Percentiles rank a stretch among this genome's conserved stretches.
Evolutionary conservation across 2,113 vertebrate species (phyloP).

Genomic region (Dicrurus megarhynchus): DNA sequence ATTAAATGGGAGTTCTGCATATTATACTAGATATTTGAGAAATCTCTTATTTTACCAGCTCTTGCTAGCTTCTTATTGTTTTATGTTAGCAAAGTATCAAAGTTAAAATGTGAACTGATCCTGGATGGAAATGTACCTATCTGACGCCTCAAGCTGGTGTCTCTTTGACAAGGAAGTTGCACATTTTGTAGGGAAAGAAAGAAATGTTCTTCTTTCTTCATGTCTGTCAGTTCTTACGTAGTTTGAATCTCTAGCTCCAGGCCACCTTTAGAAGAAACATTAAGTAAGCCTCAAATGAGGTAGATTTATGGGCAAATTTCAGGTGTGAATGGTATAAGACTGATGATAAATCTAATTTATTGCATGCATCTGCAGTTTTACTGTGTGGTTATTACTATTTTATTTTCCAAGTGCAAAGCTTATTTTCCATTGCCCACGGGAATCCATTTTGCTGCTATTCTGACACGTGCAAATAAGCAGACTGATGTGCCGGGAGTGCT

Average conservation of each 20-base stretch:
- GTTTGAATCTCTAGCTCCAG: background rate
- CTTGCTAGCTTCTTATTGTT: background rate
- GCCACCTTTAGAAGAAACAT: background rate
- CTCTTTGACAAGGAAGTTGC: background rate
- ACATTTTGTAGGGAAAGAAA: background rate
- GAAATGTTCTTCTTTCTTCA: background rate
- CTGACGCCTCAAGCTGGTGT: background rate
- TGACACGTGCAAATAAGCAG: background rate
- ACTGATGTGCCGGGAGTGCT: background rate
- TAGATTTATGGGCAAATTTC: constrained; percentile 27
- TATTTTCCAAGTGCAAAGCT: constrained; percentile 16
- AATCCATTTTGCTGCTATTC: constrained; percentile 21
- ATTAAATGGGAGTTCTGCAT: background rate
- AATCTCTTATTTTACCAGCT: background rate
- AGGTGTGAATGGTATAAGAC: background rate
- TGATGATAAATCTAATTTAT: constrained; percentile 20
- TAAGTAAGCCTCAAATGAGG: constrained; percentile 16
- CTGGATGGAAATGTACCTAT: background rate
- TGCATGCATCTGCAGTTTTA: background rate
- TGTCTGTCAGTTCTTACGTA: background rate
- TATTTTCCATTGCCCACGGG: background rate
- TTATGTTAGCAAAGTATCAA: background rate
- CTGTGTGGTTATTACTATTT: background rate
- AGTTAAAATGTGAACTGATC: background rate
- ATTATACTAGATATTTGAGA: background rate